These are phyloP conservation scores for Colaptes auratus DNA, from an alignment of 2,113 vertebrate species.

Conservation along the genomic window DNA sequence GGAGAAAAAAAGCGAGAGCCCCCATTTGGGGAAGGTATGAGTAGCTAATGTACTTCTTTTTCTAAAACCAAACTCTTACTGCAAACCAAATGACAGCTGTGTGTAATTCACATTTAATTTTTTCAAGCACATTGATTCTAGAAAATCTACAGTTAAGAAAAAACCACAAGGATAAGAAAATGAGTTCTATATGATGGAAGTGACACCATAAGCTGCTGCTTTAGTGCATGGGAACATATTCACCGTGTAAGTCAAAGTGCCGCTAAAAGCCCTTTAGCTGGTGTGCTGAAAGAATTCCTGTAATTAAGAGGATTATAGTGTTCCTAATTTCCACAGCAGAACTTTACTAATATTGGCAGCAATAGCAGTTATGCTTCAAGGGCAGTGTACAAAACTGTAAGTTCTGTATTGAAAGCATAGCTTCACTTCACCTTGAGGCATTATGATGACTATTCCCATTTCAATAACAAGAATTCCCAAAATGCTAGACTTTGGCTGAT, in stretches of 20 bases:
- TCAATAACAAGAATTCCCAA: conserved; percentile 17
- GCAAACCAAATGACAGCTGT: not conserved
- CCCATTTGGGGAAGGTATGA: not conserved
- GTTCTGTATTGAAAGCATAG: not conserved
- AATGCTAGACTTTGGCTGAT: not conserved
- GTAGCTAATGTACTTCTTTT: not conserved
- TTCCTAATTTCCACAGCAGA: not conserved
- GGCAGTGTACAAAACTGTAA: not conserved
- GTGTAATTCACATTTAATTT: not conserved
- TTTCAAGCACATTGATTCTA: not conserved
- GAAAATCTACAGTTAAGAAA: not conserved
- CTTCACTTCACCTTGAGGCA: not conserved
- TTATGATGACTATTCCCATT: not conserved
- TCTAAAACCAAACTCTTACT: not conserved
- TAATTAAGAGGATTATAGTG: conserved; percentile 25
- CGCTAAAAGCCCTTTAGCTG: conserved; percentile 8
- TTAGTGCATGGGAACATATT: not conserved
- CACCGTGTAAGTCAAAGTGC: not conserved
- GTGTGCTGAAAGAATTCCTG: not conserved
- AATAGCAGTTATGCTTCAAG: not conserved
- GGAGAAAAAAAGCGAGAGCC: not conserved
- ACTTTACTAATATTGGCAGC: not conserved
- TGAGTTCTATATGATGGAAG: not conserved
- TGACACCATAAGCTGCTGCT: not conserved
- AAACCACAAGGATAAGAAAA: not conserved